These are phyloP conservation scores for Meta bourneti DNA, from an alignment of 2,888 invertebrate genomes.

Conservation along the genomic window DNA sequence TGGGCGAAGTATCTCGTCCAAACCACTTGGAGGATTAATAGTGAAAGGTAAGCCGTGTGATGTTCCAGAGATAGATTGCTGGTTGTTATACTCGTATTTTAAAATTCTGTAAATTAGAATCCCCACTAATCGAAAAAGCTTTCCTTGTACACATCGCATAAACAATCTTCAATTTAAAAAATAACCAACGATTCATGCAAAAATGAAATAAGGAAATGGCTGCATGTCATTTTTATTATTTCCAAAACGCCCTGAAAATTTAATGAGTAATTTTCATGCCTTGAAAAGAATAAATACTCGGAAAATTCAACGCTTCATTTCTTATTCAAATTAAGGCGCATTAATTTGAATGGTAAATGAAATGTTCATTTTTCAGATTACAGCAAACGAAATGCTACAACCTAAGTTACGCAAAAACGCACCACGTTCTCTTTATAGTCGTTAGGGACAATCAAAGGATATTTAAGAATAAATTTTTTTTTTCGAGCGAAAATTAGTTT, in stretches of 20 bases:
- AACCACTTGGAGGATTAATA: too few relatives aligned
- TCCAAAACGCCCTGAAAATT: background rate
- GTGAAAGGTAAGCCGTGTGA: too few relatives aligned
- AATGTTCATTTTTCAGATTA: background rate
- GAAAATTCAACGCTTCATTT: background rate
- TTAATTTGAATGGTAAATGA: background rate
- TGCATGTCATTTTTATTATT: too few relatives aligned
- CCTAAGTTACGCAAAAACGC: background rate
- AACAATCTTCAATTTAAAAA: too few relatives aligned
- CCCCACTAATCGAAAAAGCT: too few relatives aligned
- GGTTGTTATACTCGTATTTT: too few relatives aligned
- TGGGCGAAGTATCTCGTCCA: too few relatives aligned
- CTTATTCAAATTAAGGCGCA: background rate
- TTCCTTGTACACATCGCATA: too few relatives aligned
- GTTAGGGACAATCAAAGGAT: constrained; percentile 6
- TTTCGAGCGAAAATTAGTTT: constrained; percentile 14
- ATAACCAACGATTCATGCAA: too few relatives aligned
- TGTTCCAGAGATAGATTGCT: too few relatives aligned
- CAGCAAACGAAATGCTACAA: background rate
- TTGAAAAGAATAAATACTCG: background rate
- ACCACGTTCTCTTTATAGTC: background rate
- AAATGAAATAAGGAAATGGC: too few relatives aligned
- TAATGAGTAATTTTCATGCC: background rate
- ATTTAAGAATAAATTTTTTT: background rate
- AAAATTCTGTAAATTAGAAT: too few relatives aligned